Percentiles rank a stretch among this genome's conserved stretches.
These are phyloP conservation scores for Watsonalla binaria DNA, from an alignment of 2,888 invertebrate genomes.

Conservation along the genomic window DNA sequence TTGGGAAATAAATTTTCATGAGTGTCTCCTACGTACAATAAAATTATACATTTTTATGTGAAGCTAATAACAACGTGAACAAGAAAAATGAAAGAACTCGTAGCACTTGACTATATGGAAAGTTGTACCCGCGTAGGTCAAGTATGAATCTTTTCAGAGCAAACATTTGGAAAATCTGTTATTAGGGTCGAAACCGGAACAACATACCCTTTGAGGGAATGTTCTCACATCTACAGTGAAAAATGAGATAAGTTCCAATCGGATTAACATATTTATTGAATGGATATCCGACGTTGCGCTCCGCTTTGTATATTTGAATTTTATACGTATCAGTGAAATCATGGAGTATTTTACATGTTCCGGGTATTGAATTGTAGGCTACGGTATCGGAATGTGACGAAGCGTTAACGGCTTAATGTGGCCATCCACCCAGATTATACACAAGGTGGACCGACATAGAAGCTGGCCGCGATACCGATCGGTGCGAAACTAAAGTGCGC, in stretches of 20 bases:
- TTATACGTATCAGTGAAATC: conserved; percentile 32
- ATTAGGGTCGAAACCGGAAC: neutral
- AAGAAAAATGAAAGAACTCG: too few species aligned
- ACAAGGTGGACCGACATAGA: conserved; percentile 15
- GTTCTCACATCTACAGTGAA: conserved; percentile 1
- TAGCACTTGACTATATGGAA: too few species aligned
- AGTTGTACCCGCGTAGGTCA: too few species aligned
- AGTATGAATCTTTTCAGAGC: neutral
- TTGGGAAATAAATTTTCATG: too few species aligned
- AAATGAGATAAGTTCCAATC: conserved; percentile 20
- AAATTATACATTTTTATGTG: too few species aligned
- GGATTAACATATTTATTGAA: conserved; percentile 34
- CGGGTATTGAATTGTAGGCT: conserved; percentile 12
- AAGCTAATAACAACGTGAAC: too few species aligned
- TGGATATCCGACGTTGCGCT: conserved; percentile 20
- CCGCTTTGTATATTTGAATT: conserved; percentile 26
- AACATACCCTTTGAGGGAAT: conserved; percentile 1
- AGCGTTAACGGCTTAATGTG: conserved; percentile 27
- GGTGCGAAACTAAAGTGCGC: conserved; percentile 45
- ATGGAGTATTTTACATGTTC: conserved; percentile 15
- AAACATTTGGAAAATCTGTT: conserved; percentile 1
- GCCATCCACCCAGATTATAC: neutral
- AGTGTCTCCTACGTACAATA: too few species aligned
- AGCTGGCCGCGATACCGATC: conserved; percentile 57
- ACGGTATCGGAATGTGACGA: conserved; percentile 42